Conservation (phyloP, 2,888 invertebrate genomes). For the Pollenia griseotomentosa region DNA sequence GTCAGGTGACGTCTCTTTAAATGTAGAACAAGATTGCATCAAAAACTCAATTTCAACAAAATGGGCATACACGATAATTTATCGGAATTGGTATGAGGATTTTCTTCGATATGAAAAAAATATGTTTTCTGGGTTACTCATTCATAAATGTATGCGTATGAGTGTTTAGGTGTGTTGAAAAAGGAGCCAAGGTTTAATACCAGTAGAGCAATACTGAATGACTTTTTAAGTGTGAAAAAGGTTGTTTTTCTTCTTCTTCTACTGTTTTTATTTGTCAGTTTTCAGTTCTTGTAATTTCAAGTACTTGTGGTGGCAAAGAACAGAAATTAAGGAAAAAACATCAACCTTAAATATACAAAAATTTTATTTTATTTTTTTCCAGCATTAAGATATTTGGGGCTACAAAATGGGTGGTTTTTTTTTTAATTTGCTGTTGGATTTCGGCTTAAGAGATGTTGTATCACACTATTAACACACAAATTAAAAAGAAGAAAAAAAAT, state of each 20-base stretch:
- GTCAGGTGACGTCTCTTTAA: too few species aligned
- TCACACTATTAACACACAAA: background rate
- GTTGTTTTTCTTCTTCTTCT: background rate
- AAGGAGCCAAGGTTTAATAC: slow-evolving; percentile 58
- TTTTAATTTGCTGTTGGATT: background rate
- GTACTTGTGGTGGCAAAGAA: slow-evolving; percentile 33
- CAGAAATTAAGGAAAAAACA: background rate
- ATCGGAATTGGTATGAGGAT: too few species aligned
- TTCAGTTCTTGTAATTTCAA: slow-evolving; percentile 1
- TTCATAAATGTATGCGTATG: too few species aligned
- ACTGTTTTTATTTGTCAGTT: too few species aligned
- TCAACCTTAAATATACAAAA: slow-evolving; percentile 8
- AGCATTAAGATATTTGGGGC: slow-evolving; percentile 39
- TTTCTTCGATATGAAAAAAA: too few species aligned
- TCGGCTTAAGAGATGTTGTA: background rate
- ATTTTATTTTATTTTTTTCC: background rate
- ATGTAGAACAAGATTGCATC: too few species aligned
- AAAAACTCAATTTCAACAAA: too few species aligned
- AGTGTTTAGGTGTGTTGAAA: background rate
- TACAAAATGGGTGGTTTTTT: background rate
- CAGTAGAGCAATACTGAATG: slow-evolving; percentile 15
- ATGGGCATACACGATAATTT: too few species aligned
- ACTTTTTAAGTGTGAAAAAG: slow-evolving; percentile 53
- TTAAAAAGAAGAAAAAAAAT: background rate
- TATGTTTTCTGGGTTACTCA: too few species aligned